phyloP scores from a whole-genome alignment of 1,140 invertebrate genomes.

The Mactra quadrangularis region DNA sequence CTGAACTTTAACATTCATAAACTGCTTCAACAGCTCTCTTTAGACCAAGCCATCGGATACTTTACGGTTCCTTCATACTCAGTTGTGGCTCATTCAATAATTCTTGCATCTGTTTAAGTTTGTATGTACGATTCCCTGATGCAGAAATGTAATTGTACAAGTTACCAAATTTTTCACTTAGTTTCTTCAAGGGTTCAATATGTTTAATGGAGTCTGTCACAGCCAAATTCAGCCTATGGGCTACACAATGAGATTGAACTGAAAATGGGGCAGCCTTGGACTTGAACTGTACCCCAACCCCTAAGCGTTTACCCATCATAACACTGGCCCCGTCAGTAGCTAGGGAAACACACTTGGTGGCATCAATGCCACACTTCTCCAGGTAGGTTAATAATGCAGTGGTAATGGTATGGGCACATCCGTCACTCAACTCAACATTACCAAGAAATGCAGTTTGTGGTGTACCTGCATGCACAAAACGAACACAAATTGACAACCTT shows the following conservation, averaged over 20 bases:
- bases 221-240: slow-evolving; percentile 42
- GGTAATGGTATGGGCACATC: too few relatives aligned
- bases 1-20: not conserved
- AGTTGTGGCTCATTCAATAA: slow-evolving; percentile 24
- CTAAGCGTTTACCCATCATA: slow-evolving; percentile 21
- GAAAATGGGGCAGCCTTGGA: slow-evolving; percentile 27
- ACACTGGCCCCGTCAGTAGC: slow-evolving; percentile 41
- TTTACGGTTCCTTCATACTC: slow-evolving; percentile 31
- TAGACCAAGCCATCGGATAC: slow-evolving; percentile 25
- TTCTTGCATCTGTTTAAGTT: slow-evolving; percentile 28
- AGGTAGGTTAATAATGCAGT: too few relatives aligned
- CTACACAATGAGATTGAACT: slow-evolving; percentile 36
- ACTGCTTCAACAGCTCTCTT: slow-evolving; percentile 19
- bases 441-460: too few relatives aligned
- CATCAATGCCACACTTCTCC: too few relatives aligned
- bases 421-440: too few relatives aligned
- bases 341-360: slow-evolving; percentile 12
- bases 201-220: slow-evolving; percentile 37
- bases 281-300: slow-evolving; percentile 10
- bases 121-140: not conserved
- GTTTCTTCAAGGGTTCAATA: not conserved
- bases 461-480: too few relatives aligned
- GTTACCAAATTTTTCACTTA: slow-evolving; percentile 6
- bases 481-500: too few relatives aligned
- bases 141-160: slow-evolving; percentile 3